Conservation (phyloP, 2,113 vertebrate genomes). For the Lepisosteus oculatus region DNA sequence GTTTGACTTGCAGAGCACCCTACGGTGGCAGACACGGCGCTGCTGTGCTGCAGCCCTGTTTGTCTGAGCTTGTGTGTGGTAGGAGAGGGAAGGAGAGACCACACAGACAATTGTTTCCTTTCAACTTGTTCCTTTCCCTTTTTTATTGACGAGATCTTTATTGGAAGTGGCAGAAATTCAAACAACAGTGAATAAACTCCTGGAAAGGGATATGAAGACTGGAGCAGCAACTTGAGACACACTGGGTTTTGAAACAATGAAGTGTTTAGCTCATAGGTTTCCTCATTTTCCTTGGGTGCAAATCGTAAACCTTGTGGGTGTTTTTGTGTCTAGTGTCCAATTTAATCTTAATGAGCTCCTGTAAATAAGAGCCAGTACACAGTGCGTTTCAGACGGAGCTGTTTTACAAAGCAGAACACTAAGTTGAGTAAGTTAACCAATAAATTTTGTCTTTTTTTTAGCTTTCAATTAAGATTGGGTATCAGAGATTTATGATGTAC, state of each 20-base stretch:
- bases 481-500: too few relatives aligned
- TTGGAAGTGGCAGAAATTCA: constrained; percentile 41
- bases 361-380: not conserved
- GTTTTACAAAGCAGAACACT: too few relatives aligned
- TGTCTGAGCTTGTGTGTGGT: not conserved
- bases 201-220: constrained; percentile 16
- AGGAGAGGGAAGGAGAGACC: constrained; percentile 29
- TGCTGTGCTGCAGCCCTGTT: constrained; percentile 13
- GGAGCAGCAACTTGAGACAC: constrained; percentile 5
- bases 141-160: constrained; percentile 52
- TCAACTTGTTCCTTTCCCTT: constrained; percentile 21
- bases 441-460: too few relatives aligned
- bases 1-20: not conserved
- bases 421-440: too few relatives aligned
- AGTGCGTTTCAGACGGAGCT: too few relatives aligned
- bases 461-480: too few relatives aligned
- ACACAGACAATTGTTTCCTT: constrained; percentile 45
- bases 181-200: constrained; percentile 1
- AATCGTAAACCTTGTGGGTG: not conserved
- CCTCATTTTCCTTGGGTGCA: too few relatives aligned
- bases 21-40: not conserved
- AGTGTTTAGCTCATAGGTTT: too few relatives aligned
- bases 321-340: not conserved
- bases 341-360: constrained; percentile 6
- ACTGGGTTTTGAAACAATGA: not conserved